Evolutionary conservation across 2,888 invertebrate species (phyloP).

Genomic region (Cryptophagus acutangulus): DNA sequence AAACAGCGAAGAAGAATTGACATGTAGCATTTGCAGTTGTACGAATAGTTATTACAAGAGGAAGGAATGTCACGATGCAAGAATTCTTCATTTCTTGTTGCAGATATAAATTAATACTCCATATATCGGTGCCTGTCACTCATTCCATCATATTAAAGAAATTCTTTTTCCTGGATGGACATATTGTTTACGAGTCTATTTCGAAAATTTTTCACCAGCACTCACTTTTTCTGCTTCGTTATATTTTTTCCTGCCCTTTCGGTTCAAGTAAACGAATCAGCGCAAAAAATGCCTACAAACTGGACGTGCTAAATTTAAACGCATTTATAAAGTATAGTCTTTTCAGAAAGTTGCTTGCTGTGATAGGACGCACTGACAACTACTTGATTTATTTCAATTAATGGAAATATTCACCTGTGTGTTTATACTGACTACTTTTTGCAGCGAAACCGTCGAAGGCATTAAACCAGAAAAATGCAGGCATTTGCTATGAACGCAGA

Average conservation of each 20-base stretch:
- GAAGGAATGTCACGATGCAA: slow-evolving; percentile 4
- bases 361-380: no score
- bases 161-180: no score
- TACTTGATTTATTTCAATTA: slow-evolving; percentile 46
- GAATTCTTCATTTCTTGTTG: slow-evolving; percentile 6
- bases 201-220: no score
- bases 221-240: no score
- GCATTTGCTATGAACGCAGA: slow-evolving; percentile 28
- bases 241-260: no score
- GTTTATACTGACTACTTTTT: slow-evolving; percentile 39
- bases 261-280: no score
- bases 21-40: slow-evolving; percentile 11
- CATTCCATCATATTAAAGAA: slow-evolving; percentile 17
- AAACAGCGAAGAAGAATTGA: no score
- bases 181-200: no score
- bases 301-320: no score
- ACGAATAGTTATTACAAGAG: background rate
- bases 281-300: no score
- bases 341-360: no score
- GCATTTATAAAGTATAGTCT: no score
- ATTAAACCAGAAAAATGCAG: slow-evolving; percentile 40
- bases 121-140: slow-evolving; percentile 19
- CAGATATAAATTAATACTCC: slow-evolving; percentile 17
- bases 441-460: slow-evolving; percentile 36
- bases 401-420: slow-evolving; percentile 46